Base-by-base conservation (phyloP, 92 coral and sea anemone species). In the Meandrina meandrites region DNA sequence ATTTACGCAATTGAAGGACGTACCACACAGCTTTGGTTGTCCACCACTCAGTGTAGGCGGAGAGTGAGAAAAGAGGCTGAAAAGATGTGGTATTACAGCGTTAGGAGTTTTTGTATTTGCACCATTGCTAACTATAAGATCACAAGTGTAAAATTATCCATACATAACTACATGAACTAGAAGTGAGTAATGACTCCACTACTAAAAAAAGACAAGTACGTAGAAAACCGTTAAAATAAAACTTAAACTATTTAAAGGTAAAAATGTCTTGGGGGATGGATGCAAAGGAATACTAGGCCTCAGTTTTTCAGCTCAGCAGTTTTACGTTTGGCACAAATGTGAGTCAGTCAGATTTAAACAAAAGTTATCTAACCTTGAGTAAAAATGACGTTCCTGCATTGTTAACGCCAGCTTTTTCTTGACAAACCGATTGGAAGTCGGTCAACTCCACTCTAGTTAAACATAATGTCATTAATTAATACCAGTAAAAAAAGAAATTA, bases 1-100 rank as follows among this genome's bases (percentile, higher is more conserved):
- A 28, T n/a, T 24, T 7, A 50, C 16, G 21, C 22, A 9, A 4
- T 0, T 12, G 0, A 13, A 27, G 35, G 42, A 78, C 96, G 83
- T 76, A 96, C 99, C 98, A 94, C 18, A 90, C 90, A 36, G 94
- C 98, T 80, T 96, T 96, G 22, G 93, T 88, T 10, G 94, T 91
- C 93, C 99, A 96, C 99, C 98, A 96, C 42, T 94, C 95, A 72
- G 94, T 32, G 86, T 94, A 94, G 1, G 98, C 94, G 28, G 96
- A 90, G n/a, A 95, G 72, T 2, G 94, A 91, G 24, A 94, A 86
- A 51, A 96, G 56, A 51, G 99, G 99, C 96, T 92, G 93, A 80
- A 93, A 89, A 10, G 60, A 27, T n/a, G 27, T 24, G 40, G 16
- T 36, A 21, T 16, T 10, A 24, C 53, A n/a, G 35, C 62, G 22